Evolutionary conservation across 2,888 invertebrate genomes (phyloP).

Genomic region (Epistrophe eligans): DNA sequence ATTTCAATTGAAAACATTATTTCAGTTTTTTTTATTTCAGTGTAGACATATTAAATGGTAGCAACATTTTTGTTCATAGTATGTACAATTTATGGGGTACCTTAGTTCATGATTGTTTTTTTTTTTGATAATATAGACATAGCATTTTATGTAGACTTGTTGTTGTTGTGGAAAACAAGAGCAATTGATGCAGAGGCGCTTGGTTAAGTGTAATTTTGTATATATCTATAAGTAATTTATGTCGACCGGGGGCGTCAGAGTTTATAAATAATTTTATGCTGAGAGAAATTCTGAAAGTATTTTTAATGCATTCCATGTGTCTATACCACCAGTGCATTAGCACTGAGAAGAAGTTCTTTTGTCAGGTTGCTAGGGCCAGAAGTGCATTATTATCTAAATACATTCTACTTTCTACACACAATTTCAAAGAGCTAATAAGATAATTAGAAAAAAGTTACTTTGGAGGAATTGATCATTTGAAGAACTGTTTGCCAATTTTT

Average conservation of each 20-base stretch:
- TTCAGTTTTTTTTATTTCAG: background rate
- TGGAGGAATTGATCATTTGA: too few species aligned
- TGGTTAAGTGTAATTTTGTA: background rate
- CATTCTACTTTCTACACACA: too few species aligned
- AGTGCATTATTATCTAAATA: background rate
- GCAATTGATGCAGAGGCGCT: constrained; percentile 20
- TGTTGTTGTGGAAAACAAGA: constrained; percentile 1
- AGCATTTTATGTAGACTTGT: background rate
- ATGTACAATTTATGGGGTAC: background rate
- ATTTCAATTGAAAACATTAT: too few species aligned
- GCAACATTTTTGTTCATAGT: background rate
- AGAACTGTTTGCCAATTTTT: too few species aligned
- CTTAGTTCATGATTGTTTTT: background rate
- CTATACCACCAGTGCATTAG: background rate
- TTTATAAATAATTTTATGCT: constrained; percentile 45
- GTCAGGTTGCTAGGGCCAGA: background rate
- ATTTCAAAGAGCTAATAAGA: too few species aligned
- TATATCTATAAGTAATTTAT: background rate
- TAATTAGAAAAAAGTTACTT: too few species aligned
- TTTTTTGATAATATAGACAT: background rate
- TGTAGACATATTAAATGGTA: background rate
- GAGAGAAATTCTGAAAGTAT: constrained; percentile 6
- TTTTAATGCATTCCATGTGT: constrained; percentile 17
- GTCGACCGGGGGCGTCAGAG: constrained; percentile 12
- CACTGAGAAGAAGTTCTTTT: background rate